Evolutionary conservation across 2,797 vertebrate species (phyloP), one percentile per base, ranked within the genome.

Genomic region (Linurgus olivaceus): DNA sequence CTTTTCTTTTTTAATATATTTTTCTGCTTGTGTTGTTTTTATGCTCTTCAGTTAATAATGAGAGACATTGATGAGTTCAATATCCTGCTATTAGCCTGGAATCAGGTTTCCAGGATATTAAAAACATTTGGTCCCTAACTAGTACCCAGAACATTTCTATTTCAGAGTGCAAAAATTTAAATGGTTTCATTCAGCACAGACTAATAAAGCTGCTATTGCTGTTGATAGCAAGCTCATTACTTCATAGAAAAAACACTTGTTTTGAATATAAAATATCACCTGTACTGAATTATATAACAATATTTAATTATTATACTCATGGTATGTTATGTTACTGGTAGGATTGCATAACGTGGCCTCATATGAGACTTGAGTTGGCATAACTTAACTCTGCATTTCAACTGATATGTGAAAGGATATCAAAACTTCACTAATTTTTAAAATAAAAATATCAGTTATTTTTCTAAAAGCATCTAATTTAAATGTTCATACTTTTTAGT

Each of bases 121-220:
- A 91, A 90, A 91, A 57, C 44, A 92, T 76, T 44, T 79, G 59
- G 40, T 87, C 77, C 55, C 74, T 85, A 87, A 87, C 80, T 85
- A 63, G 67, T 63, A 89, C 29, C 65, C 63, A 75, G 68, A 62
- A 90, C 25, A 67, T 84, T 50, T 93, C 73, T 88, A 70, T 63
- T 84, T 87, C 67, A 67, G 54, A 86, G 77, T 86, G 77, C 73
- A 90, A 79, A 90, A 96, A 76, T 52, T 31, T 40, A 35, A 92
- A 66, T 72, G 26, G 66, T 84, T 94, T 82, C 33, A 62, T 65
- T 94, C 57, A 76, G 59, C 83, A 79, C 26, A 82, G 59, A 40
- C 37, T 81, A 88, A 88, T 77, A 83, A 94, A 86, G 58, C 31
- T 59, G 10, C 16, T 75, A 65, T 57, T 1, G 1, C 33, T 87